These are phyloP conservation scores for Epinotia demarniana DNA, from an alignment of 2,888 invertebrate species.

Conservation along the genomic window DNA sequence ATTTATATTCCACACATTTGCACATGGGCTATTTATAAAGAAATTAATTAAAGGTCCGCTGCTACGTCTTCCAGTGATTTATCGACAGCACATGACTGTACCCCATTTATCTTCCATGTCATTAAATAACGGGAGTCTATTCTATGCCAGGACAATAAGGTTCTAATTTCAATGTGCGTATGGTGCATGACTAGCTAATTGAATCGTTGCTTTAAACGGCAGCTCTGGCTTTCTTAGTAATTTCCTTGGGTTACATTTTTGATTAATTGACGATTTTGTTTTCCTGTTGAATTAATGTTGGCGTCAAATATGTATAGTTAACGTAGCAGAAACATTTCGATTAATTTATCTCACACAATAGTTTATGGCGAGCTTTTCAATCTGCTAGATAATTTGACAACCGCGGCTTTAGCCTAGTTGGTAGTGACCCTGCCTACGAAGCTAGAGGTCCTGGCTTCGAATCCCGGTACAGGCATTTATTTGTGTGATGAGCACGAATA, in stretches of 20 bases:
- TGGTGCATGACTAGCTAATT: slow-evolving; percentile 39
- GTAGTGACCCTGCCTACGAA: too few species aligned
- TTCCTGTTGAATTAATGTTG: background rate
- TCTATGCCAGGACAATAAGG: background rate
- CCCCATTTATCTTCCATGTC: slow-evolving; percentile 34
- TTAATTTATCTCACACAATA: background rate
- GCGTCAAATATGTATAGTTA: background rate
- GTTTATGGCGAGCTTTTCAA: too few species aligned
- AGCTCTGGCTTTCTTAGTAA: slow-evolving; percentile 22
- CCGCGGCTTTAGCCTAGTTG: too few species aligned
- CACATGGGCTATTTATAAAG: background rate
- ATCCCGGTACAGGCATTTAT: too few species aligned
- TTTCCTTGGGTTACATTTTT: slow-evolving; percentile 16
- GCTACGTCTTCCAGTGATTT: slow-evolving; percentile 38
- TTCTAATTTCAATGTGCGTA: slow-evolving; percentile 5
- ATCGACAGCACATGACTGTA: slow-evolving; percentile 25
- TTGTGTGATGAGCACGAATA: too few species aligned
- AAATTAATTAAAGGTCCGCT: slow-evolving; percentile 22
- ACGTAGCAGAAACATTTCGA: background rate
- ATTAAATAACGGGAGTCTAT: slow-evolving; percentile 10
- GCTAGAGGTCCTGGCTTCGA: too few species aligned
- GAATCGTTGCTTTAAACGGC: slow-evolving; percentile 28
- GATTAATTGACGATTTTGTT: slow-evolving; percentile 1
- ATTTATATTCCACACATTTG: background rate
- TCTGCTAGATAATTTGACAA: too few species aligned